phyloP scores from a whole-genome alignment of 2,113 vertebrate species.

The Quiscalus mexicanus region DNA sequence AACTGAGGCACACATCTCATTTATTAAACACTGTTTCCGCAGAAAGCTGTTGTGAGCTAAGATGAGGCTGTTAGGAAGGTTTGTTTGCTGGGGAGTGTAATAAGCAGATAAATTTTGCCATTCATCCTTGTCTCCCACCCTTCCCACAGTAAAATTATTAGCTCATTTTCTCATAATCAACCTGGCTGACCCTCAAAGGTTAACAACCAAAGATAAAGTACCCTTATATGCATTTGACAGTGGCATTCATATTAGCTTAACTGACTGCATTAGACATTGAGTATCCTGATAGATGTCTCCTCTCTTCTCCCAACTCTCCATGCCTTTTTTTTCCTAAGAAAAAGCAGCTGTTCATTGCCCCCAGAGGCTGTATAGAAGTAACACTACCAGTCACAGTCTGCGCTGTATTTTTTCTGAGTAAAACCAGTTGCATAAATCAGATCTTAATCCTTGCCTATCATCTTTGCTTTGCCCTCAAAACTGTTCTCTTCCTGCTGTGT shows the following conservation, averaged over 20 bases:
- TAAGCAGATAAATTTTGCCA: neutral
- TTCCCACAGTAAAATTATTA: neutral
- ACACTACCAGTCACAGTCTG: neutral
- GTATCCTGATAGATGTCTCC: neutral
- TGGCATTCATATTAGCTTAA: neutral
- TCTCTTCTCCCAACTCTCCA: neutral
- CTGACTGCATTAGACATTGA: neutral
- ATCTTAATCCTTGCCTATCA: neutral
- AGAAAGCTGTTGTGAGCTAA: neutral
- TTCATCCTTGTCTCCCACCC: neutral
- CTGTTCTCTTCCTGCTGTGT: neutral
- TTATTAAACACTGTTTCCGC: neutral
- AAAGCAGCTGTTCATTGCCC: neutral
- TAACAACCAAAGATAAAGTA: neutral
- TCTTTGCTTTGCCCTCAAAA: neutral
- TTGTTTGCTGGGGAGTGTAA: neutral
- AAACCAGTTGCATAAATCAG: neutral
- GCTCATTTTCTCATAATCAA: slow-evolving; percentile 6
- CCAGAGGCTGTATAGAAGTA: neutral
- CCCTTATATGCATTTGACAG: neutral
- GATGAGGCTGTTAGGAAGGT: neutral
- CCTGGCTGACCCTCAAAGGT: neutral
- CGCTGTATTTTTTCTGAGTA: neutral
- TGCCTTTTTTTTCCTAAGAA: neutral
- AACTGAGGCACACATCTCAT: neutral